Conservation (phyloP, 2,888 invertebrate species). For the Eupithecia subfuscata region DNA sequence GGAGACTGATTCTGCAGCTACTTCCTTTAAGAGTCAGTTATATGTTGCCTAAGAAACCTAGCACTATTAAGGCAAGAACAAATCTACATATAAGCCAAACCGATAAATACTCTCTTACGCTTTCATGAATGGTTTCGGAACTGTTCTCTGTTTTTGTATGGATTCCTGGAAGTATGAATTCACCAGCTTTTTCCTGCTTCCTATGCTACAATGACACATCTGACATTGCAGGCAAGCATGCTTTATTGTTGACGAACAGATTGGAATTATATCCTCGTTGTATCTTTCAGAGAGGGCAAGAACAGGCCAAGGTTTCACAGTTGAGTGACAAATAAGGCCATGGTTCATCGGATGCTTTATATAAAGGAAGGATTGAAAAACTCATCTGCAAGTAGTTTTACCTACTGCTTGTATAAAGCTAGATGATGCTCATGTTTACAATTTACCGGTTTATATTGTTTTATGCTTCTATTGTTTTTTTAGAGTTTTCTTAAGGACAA, state of each 20-base stretch:
- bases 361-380: neutral
- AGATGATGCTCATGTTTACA: neutral
- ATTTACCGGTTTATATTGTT: neutral
- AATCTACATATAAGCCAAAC: no score
- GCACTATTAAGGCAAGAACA: no score
- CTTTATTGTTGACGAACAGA: conserved; percentile 59
- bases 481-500: conserved; percentile 1
- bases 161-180: conserved; percentile 1
- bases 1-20: neutral
- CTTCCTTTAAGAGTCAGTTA: neutral
- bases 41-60: neutral
- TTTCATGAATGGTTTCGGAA: neutral
- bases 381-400: neutral
- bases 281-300: conserved; percentile 58
- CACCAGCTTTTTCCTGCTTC: conserved; percentile 35
- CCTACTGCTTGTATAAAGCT: neutral
- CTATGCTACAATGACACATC: conserved; percentile 48
- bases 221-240: conserved; percentile 55
- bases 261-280: conserved; percentile 60
- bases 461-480: neutral
- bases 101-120: neutral
- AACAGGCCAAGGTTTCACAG: conserved; percentile 63
- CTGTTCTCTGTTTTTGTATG: neutral
- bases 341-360: conserved; percentile 32
- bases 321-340: conserved; percentile 63